Evolutionary conservation across 2,113 vertebrate genomes (phyloP).

Genomic region (Rhineura floridana): DNA sequence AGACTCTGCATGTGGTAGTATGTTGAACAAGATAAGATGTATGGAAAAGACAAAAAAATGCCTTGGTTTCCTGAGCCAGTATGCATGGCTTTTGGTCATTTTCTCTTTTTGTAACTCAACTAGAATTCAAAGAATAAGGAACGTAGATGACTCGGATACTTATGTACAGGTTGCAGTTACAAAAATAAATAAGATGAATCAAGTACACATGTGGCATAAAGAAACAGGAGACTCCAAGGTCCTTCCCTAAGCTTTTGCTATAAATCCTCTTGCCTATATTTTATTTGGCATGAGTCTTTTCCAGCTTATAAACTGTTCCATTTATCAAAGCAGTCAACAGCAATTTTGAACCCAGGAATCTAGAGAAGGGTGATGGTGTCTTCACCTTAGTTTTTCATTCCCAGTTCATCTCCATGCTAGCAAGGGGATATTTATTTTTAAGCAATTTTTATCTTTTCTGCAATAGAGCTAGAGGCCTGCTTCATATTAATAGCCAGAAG

Average conservation of each 20-base stretch:
- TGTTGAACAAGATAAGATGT: slow-evolving; percentile 29
- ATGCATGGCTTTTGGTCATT: neutral
- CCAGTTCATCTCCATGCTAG: slow-evolving; percentile 12
- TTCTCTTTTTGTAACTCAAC: neutral
- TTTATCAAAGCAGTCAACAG: slow-evolving; percentile 58
- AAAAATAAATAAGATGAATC: slow-evolving; percentile 26
- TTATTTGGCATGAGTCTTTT: slow-evolving; percentile 57
- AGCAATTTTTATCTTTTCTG: slow-evolving; percentile 38
- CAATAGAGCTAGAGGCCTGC: slow-evolving; percentile 23
- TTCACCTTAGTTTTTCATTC: slow-evolving; percentile 40
- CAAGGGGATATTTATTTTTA: slow-evolving; percentile 16
- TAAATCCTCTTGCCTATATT: slow-evolving; percentile 56
- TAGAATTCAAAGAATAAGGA: neutral
- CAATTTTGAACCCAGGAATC: slow-evolving; percentile 10
- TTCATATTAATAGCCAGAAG: slow-evolving; percentile 53
- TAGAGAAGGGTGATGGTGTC: neutral
- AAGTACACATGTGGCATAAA: slow-evolving; percentile 25
- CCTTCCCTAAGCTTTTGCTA: slow-evolving; percentile 47
- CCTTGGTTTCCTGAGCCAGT: neutral
- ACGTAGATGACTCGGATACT: neutral
- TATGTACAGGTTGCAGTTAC: slow-evolving; percentile 16
- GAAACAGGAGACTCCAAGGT: slow-evolving; percentile 51
- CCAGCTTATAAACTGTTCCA: slow-evolving; percentile 40
- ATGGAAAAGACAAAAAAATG: neutral
- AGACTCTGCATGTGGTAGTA: slow-evolving; percentile 8